A percentile compares a stretch with the other conserved stretches of the same genome.
Evolutionary conservation across 2,888 invertebrate genomes (phyloP).

Genomic region (Lymantria dispar): DNA sequence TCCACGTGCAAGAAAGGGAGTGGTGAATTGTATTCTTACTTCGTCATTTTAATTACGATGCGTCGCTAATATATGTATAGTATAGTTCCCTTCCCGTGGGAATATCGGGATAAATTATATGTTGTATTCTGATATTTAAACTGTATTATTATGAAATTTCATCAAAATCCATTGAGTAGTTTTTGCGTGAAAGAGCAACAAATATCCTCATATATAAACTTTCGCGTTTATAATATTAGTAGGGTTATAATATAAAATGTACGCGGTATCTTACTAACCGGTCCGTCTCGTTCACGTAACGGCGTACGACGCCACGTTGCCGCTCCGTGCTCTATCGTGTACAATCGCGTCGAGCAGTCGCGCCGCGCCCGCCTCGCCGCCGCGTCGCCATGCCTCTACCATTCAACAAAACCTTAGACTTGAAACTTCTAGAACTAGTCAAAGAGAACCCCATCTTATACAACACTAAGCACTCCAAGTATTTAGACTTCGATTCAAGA

Average conservation of each 20-base stretch:
- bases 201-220: too few species aligned
- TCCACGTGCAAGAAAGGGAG: too few species aligned
- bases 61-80: too few species aligned
- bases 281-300: slow-evolving; percentile 14
- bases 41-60: too few species aligned
- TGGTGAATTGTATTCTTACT: too few species aligned
- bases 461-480: slow-evolving; percentile 58
- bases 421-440: slow-evolving; percentile 57
- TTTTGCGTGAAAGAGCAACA: too few species aligned
- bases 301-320: slow-evolving; percentile 32
- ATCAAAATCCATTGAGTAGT: too few species aligned
- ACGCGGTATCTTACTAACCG: slow-evolving; percentile 22
- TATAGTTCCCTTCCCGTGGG: too few species aligned
- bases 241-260: not conserved
- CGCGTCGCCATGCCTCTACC: slow-evolving; percentile 55
- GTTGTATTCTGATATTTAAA: too few species aligned
- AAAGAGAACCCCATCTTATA: slow-evolving; percentile 60
- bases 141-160: too few species aligned
- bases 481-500: slow-evolving; percentile 56
- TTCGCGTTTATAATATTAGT: too few species aligned
- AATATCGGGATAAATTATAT: too few species aligned
- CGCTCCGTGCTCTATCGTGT: slow-evolving; percentile 26
- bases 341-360: slow-evolving; percentile 33
- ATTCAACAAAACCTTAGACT: slow-evolving; percentile 57
- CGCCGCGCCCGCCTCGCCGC: slow-evolving; percentile 24